Base-by-base conservation (phyloP, 2,888 invertebrate species). In the Tetranychus truncatus region DNA sequence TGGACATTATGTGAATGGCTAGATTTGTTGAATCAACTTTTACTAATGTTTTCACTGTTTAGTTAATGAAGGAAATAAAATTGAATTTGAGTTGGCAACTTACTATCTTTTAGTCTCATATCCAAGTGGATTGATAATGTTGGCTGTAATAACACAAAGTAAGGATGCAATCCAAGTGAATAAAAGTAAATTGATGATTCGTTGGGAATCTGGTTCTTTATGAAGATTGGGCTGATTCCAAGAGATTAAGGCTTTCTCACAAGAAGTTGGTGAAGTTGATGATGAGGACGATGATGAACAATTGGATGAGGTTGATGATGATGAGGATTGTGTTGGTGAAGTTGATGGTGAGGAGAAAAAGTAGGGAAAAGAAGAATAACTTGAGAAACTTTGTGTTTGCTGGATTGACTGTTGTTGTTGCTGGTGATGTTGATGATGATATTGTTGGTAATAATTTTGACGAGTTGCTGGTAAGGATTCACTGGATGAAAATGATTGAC, bases 51-150 rank as follows among this genome's bases (percentile, higher is more conserved):
- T 55, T 55, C 6, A 6, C 15, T 55, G 15, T 55, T 15, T 55
- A 15, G 55, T 15, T 55, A 55, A 15, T 55, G 55, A 15, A 55
- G 55, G 9, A 4, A 34, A 34, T 34, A 34, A 34, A 34, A 34
- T 55, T 9, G 15, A 55, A 55, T 55, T 55, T 55, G 9, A 9
- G 15, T 55, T 9, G 15, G 20, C 21, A 34, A 79, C 79, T 80
- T 75, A 80, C 80, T 89, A 89, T 79, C 87, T 86, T 79, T 87
- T 87, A 55, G 87, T 88, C 83, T 90, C 89, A 80, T 89, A 89
- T 78, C 88, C 89, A 78, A 87, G 86, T 80, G 88, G 87, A 46
- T 88, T 87, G n/a, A 87, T 83, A 8, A 87, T 85, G 80, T 87
- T 88, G 77, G 88, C 88, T 78, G 87, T 85, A 87, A 78, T 75